Evolutionary conservation across 2,113 vertebrate genomes (phyloP).

Genomic region (Cryptomyrus ogoouensis): DNA sequence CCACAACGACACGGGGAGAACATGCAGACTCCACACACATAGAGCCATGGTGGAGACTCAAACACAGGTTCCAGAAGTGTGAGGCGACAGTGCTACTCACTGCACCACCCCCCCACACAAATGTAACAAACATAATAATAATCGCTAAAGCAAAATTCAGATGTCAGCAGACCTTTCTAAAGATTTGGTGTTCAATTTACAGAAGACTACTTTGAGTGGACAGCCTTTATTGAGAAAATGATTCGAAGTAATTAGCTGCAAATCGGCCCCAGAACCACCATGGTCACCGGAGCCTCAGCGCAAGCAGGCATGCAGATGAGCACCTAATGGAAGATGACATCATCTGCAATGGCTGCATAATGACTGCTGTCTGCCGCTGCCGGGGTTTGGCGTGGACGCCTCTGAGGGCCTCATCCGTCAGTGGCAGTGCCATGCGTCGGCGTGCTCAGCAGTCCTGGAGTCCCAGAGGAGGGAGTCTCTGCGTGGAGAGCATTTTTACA

Average conservation of each 20-base stretch:
- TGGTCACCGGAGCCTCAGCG: not conserved
- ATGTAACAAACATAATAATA: not conserved
- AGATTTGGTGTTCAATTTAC: not conserved
- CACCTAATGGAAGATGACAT: conserved; percentile 3
- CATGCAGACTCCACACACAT: too few species aligned
- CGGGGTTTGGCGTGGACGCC: not conserved
- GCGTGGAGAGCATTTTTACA: not conserved
- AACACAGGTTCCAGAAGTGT: too few species aligned
- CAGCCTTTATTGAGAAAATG: not conserved
- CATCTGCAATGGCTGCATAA: not conserved
- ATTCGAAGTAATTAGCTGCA: not conserved
- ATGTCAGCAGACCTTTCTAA: not conserved
- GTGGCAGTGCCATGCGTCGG: not conserved
- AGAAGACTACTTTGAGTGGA: not conserved
- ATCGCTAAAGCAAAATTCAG: not conserved
- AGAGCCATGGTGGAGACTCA: too few species aligned
- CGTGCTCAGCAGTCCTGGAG: not conserved
- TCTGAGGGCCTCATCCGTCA: not conserved
- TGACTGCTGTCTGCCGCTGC: not conserved
- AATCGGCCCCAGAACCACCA: not conserved
- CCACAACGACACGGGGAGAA: too few species aligned
- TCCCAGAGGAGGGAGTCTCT: not conserved
- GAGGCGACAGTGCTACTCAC: too few species aligned
- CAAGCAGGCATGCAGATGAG: not conserved
- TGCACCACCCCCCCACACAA: not conserved